Conservation (phyloP, 2,888 invertebrate species). For the Eupeodes latifasciatus region DNA sequence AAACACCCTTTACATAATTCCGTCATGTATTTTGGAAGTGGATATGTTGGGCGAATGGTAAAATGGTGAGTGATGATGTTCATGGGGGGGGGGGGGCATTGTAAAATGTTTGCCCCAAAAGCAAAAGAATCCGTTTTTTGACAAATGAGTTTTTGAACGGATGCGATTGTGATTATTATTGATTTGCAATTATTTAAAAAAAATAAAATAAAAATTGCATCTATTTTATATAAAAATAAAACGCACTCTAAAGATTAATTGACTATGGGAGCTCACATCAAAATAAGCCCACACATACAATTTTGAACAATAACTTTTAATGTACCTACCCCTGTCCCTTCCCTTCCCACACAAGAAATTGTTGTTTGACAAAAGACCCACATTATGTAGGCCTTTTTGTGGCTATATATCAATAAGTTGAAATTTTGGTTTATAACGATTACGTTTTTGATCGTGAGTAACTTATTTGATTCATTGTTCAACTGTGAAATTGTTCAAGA, state of each 20-base stretch:
- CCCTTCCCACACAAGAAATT: neutral
- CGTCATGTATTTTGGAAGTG: neutral
- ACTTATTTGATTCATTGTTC: conserved; percentile 46
- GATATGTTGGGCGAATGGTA: neutral
- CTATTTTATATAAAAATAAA: neutral
- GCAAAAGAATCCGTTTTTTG: conserved; percentile 49
- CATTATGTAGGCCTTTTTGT: neutral
- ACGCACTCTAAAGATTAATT: conserved; percentile 53
- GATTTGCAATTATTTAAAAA: conserved; percentile 10
- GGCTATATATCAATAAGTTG: neutral
- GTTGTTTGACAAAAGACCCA: neutral
- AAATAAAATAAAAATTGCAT: conserved; percentile 1
- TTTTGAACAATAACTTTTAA: conserved; percentile 34
- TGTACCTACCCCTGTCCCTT: neutral
- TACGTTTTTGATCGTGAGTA: conserved; percentile 31
- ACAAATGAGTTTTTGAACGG: conserved; percentile 70
- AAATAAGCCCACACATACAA: conserved; percentile 32
- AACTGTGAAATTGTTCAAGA: conserved; percentile 49
- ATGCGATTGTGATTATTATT: conserved; percentile 58
- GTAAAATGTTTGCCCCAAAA: conserved; percentile 24
- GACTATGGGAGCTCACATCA: conserved; percentile 39
- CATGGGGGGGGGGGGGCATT: neutral
- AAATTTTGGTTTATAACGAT: neutral
- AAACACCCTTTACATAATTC: too few species aligned
- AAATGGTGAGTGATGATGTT: neutral